phyloP scores from a whole-genome alignment of 2,888 invertebrate species.

The Calameuta pallipes region DNA sequence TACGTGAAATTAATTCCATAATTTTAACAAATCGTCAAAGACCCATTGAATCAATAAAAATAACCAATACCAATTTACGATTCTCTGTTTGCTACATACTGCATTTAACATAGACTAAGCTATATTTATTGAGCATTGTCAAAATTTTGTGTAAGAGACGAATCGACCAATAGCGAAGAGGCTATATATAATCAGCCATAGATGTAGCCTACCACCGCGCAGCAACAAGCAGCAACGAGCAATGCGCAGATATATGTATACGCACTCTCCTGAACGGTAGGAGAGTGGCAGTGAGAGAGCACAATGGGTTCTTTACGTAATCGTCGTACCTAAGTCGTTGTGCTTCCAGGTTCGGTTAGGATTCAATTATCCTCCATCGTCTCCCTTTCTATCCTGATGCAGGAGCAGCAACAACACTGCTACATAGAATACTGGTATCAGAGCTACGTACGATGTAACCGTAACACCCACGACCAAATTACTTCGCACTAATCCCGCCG shows the following conservation, averaged over 20 bases:
- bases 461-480: slow-evolving; percentile 9
- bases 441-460: background rate
- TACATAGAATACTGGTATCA: background rate
- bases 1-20: background rate
- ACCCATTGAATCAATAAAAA: background rate
- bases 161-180: background rate
- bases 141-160: background rate
- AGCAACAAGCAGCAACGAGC: background rate
- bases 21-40: background rate
- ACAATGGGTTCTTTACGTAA: slow-evolving; percentile 48
- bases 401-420: slow-evolving; percentile 18
- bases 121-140: background rate
- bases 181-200: background rate
- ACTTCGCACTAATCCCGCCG: slow-evolving; percentile 5
- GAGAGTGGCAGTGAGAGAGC: slow-evolving; percentile 31
- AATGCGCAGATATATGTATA: background rate
- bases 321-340: slow-evolving; percentile 44
- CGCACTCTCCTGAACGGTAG: slow-evolving; percentile 16
- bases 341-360: slow-evolving; percentile 37
- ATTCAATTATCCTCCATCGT: slow-evolving; percentile 45
- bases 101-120: slow-evolving; percentile 1
- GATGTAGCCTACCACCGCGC: background rate
- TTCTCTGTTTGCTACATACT: background rate
- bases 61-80: slow-evolving; percentile 32
- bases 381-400: slow-evolving; percentile 16